Evolutionary conservation across 2,888 invertebrate genomes (phyloP).

Genomic region (Heliconius cydno): DNA sequence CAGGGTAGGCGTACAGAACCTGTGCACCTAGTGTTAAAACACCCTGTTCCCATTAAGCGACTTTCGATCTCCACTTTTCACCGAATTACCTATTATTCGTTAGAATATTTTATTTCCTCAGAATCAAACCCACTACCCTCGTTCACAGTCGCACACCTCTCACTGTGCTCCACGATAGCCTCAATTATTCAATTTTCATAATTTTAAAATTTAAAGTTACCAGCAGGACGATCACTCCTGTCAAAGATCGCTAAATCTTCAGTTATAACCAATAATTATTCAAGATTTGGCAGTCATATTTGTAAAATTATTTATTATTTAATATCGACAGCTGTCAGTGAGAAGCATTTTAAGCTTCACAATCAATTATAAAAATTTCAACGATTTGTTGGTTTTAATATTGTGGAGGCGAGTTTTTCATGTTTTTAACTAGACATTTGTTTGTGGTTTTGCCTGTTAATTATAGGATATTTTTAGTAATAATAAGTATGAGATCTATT

Average conservation of each 20-base stretch:
- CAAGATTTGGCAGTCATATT: constrained; percentile 11
- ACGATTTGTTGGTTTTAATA: constrained; percentile 19
- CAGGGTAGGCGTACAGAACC: no score
- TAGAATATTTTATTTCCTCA: no score
- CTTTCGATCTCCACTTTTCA: no score
- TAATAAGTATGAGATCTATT: neutral
- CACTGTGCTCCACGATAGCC: accelerated
- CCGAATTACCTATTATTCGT: no score
- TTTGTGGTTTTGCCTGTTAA: neutral
- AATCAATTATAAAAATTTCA: constrained; percentile 23
- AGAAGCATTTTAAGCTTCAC: constrained; percentile 11
- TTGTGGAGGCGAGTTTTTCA: neutral
- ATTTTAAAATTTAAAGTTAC: neutral
- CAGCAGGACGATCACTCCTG: neutral
- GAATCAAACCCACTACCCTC: neutral
- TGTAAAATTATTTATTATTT: constrained; percentile 22
- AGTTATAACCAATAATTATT: constrained; percentile 16
- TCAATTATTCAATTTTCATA: neutral
- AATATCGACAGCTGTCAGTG: constrained; percentile 24
- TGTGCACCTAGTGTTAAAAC: no score
- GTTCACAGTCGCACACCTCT: accelerated
- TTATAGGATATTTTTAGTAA: neutral
- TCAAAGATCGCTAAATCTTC: constrained; percentile 21
- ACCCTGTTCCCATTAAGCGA: no score
- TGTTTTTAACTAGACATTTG: neutral